Base-by-base conservation (phyloP, 1,140 invertebrate species). In the Brachionus paranguensis region DNA sequence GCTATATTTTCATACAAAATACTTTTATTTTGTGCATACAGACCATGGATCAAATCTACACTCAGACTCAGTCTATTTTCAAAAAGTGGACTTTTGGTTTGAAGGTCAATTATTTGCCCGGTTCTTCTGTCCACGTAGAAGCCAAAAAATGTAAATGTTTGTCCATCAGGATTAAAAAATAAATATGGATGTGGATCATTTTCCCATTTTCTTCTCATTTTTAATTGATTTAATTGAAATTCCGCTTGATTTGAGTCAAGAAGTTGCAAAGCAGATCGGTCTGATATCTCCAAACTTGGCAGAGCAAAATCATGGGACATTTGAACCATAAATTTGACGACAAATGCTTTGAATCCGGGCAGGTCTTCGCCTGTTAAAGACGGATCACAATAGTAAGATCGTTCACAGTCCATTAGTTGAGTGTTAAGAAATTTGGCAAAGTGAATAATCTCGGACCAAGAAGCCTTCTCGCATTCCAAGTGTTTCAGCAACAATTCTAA, bases 381-480 rank as follows among this genome's bases (percentile, higher is more conserved):
- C 17, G 60, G 37, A 50, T 84, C 70, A 72, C 88, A 88, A 84
- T 87, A 89, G 60, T 45, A 45, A n/a, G 87, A 88, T 41, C 70
- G 84, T 85, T 88, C 87, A 86, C 86, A 88, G 84, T 88, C 86
- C 7, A 84, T 33, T 24, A 89, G 85, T 65, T 88, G 88, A 17
- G 79, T 86, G 85, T 88, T 88, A 10, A 89, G 85, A 84, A 89
- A 89, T 53, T 85, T 85, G 3, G 87, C 86, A 87, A 88, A 89
- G 85, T 88, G 86, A 12, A 85, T 85, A 8, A 89, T 84, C 84
- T 89, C 88, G 41, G 87, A 85, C 88, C 88, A 89, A 0, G 88
- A 88, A 2, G 88, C 88, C 41, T 87, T 86, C 14, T 64, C 14
- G n/a, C 88, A 78, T 12, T 88, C 88, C 86, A 88, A 88, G 74